These are phyloP conservation scores for Hypena proboscidalis DNA, from an alignment of 2,888 invertebrate genomes.

Conservation along the genomic window DNA sequence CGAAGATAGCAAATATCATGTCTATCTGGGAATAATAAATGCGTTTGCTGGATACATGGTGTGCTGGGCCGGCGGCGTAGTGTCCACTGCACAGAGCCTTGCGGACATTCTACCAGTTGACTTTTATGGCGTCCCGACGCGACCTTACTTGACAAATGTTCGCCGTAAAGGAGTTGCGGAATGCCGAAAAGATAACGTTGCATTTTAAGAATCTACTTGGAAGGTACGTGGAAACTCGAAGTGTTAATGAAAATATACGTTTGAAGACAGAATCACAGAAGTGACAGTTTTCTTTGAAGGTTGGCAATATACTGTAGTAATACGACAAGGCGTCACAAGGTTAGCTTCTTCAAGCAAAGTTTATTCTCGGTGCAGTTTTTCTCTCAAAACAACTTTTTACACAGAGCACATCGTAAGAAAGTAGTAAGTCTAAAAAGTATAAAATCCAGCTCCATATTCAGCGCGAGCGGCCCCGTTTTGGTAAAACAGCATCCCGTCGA, in stretches of 20 bases:
- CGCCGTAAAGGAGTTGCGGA: slow-evolving; percentile 33
- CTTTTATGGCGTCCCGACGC: slow-evolving; percentile 61
- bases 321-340: no score
- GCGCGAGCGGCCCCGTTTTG: slow-evolving; percentile 50
- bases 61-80: slow-evolving; percentile 28
- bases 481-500: slow-evolving; percentile 54
- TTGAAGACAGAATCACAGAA: no score
- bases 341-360: slow-evolving; percentile 6
- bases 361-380: slow-evolving; percentile 28
- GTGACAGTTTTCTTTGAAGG: no score
- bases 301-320: no score
- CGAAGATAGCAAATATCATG: slow-evolving; percentile 37
- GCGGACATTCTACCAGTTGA: slow-evolving; percentile 65
- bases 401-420: slow-evolving; percentile 37
- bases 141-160: slow-evolving; percentile 48
- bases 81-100: slow-evolving; percentile 28
- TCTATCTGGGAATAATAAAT: slow-evolving; percentile 40
- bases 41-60: slow-evolving; percentile 36
- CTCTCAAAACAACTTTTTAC: slow-evolving; percentile 29
- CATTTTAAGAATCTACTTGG: slow-evolving; percentile 25
- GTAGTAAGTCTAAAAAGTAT: slow-evolving; percentile 50
- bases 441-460: slow-evolving; percentile 50
- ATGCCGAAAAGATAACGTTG: slow-evolving; percentile 40
- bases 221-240: slow-evolving; percentile 4
- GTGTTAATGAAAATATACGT: no score